Base-by-base conservation (phyloP, 2,113 vertebrate genomes). In the Ornithorhynchus anatinus region DNA sequence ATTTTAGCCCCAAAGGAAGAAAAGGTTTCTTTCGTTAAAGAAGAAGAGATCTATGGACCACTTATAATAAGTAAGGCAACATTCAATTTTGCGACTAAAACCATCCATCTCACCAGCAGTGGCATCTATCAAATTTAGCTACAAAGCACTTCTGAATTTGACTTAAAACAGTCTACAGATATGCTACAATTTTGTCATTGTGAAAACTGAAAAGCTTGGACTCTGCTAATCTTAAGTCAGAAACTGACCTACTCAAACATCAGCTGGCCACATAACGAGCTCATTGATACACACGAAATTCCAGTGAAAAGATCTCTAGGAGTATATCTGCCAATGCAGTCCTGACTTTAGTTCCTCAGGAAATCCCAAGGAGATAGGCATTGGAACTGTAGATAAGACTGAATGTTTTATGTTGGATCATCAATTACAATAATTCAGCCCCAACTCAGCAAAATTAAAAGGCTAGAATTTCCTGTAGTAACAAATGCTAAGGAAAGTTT, bases 281-380 rank as follows among this genome's bases (percentile, higher is more conserved):
- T 71, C 20, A 48, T 33, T 75, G 25, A 17, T 44, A 22, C 35
- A 39, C 54, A 58, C 27, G 32, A 50, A 10, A 75, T 66, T 61
- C 37, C 66, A 59, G 47, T 27, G 22, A 75, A 72, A 59, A 37
- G 10, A 69, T 31, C 62, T 60, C 57, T 42, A 1, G 62, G 14
- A 43, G 12, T 23, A 8, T 29, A 38, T 45, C 52, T 68, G 43
- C 17, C 74, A 69, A 58, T 48, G 53, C 11, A 48, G 29, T 14
- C 69, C 51, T 23, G 54, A 71, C 38, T 77, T 3, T 37, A 4
- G 54, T 59, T 76, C 77, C 79, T 72, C 61, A 69, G 77, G 67
- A 82, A 87, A 82, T 75, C 57, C 59, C 50, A 53, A 16, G 44
- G 59, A 77, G 35, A 48, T 22, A 77, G 1, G 39, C 8, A 33